These are phyloP conservation scores for Episyrphus balteatus DNA, from an alignment of 1,140 invertebrate genomes.

Conservation along the genomic window DNA sequence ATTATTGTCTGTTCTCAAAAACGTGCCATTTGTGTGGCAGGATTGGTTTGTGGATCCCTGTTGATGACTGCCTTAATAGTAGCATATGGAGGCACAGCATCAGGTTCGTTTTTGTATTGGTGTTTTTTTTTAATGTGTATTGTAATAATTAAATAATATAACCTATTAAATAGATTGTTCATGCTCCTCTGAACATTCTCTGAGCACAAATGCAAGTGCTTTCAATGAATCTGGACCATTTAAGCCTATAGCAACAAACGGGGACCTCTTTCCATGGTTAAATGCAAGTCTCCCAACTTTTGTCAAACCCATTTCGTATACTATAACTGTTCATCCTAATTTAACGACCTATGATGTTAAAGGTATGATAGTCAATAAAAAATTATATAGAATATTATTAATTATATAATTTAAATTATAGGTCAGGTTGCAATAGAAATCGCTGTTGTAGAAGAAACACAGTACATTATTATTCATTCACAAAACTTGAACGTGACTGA, in stretches of 20 bases:
- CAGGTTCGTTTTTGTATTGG: conserved; percentile 51
- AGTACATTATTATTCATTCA: conserved; percentile 83
- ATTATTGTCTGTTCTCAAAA: conserved; percentile 81
- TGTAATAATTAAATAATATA: too few species aligned
- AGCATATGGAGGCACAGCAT: conserved; percentile 78
- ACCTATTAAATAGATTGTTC: too few species aligned
- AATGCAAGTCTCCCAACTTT: conserved; percentile 71
- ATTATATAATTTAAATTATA: conserved; percentile 34
- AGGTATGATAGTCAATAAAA: too few species aligned
- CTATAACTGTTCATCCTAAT: conserved; percentile 86
- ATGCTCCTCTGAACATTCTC: too few species aligned
- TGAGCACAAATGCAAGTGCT: too few species aligned
- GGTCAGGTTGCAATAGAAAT: conserved; percentile 78
- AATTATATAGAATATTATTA: too few species aligned
- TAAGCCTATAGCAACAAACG: conserved; percentile 61
- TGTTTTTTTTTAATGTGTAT: too few species aligned
- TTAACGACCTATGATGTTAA: conserved; percentile 78
- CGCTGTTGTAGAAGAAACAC: conserved; percentile 68
- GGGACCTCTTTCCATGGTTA: conserved; percentile 81
- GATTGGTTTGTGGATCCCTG: conserved; percentile 63
- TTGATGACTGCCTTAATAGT: conserved; percentile 76
- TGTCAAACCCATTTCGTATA: conserved; percentile 72
- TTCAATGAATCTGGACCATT: too few species aligned
- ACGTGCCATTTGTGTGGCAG: conserved; percentile 67
- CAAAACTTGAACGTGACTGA: conserved; percentile 81